These are phyloP conservation scores for Mesopsocus fuscifrons DNA, from an alignment of 2,888 invertebrate genomes.

Conservation along the genomic window DNA sequence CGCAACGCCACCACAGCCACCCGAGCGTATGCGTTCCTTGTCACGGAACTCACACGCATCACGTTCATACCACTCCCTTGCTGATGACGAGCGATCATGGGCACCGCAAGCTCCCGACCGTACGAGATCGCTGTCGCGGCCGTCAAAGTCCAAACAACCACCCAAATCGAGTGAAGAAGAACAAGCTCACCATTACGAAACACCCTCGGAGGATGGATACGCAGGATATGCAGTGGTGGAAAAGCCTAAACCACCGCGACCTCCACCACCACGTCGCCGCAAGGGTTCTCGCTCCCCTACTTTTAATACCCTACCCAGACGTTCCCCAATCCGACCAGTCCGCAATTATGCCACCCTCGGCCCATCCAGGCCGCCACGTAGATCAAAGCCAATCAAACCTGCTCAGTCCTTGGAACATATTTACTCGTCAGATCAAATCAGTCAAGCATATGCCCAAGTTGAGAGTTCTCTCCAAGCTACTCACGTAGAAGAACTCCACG, in stretches of 20 bases:
- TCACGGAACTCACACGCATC: no score
- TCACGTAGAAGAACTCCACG: conserved; percentile 16
- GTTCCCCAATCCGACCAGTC: conserved; percentile 31
- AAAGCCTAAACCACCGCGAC: conserved; percentile 39
- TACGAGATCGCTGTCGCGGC: conserved; percentile 11
- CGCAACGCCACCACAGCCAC: neutral
- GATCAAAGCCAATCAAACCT: conserved; percentile 22
- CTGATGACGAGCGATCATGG: conserved; percentile 49
- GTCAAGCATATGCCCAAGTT: conserved; percentile 1
- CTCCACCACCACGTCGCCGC: conserved; percentile 34
- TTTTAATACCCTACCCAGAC: conserved; percentile 18
- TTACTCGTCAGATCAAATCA: neutral
- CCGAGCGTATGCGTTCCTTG: no score
- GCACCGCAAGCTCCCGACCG: conserved; percentile 2
- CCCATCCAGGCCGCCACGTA: conserved; percentile 39
- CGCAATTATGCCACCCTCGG: conserved; percentile 40
- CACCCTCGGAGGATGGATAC: conserved; percentile 17
- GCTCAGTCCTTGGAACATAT: conserved; percentile 1
- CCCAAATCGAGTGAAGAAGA: neutral
- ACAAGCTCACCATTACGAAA: neutral
- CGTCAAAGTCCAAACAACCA: neutral
- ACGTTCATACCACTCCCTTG: conserved; percentile 12
- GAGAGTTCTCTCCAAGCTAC: conserved; percentile 14
- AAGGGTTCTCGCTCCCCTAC: conserved; percentile 10
- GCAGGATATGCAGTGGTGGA: conserved; percentile 62